Base-by-base conservation (phyloP, 2,797 vertebrate species). In the Trachurus trachurus region DNA sequence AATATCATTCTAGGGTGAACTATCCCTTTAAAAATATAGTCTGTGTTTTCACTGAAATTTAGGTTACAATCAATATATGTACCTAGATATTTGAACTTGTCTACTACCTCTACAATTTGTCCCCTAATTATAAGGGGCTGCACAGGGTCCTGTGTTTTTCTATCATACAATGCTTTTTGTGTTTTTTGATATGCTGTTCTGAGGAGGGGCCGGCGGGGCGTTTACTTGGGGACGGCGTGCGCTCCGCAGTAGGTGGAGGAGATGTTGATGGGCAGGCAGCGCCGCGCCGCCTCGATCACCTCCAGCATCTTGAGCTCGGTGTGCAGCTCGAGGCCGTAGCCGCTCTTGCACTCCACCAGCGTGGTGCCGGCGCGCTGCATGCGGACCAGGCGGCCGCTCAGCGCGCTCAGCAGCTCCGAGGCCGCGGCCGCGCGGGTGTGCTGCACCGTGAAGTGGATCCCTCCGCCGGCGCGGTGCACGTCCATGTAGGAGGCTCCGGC, bases 401-500 rank as follows among this genome's bases (percentile, higher is more conserved):
- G 91, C 1, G 93, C 88, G 13, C 1, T 0, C 66, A 96, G 90
- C 60, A 99, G 95, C 82, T 96, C 94, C 0, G 95, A 88, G 70
- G 95, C 90, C 0, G 86, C 54, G 4, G 98, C 96, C 0, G 94
- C 90, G 39, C 81, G 93, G 0, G 98, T 99, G 89, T 94, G 94
- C 77, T 96, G 94, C 90, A 99, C 98, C 0, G 98, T 99, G 70
- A 97, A 98, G 91, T 98, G 95, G 86, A 99, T 99, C 49, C 98
- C 98, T 34, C 98, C 98, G 2, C 98, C 98, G 0, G 97, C 96
- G 62, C 92, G 91, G 88, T 99, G 98, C 78, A 99, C 97, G 1
- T 99, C 97, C 98, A 99, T 98, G 64, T 99, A 99, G 2, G 97
- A 93, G 22, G 97, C 97, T 6, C 98, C 98, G 50, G 97, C 96